These are phyloP conservation scores for Acrocephalus arundinaceus DNA, from an alignment of 2,113 vertebrate species.

Conservation along the genomic window DNA sequence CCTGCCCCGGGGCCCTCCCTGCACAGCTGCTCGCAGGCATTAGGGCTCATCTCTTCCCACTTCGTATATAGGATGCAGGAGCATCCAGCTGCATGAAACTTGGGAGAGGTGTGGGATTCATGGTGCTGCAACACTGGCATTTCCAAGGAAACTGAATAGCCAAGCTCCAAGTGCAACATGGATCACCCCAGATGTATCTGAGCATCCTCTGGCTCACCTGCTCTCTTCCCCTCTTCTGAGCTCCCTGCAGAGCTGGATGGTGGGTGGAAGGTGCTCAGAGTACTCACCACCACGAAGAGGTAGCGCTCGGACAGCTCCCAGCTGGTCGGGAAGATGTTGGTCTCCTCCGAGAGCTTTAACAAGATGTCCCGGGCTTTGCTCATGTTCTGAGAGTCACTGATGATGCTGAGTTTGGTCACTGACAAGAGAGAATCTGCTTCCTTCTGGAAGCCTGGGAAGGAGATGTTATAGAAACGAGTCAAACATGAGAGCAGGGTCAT, in stretches of 20 bases:
- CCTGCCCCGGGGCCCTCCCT: background rate
- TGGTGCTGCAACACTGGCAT: background rate
- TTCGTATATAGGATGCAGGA: background rate
- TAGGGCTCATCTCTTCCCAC: background rate
- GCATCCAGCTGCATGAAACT: background rate
- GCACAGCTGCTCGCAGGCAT: accelerated
- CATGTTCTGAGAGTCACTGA: slow-evolving; percentile 81
- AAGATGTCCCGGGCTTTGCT: slow-evolving; percentile 80
- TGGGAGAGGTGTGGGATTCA: background rate
- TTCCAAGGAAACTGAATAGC: background rate
- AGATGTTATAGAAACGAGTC: background rate
- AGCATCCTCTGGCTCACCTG: background rate
- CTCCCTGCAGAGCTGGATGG: background rate
- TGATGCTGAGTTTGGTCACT: slow-evolving; percentile 81
- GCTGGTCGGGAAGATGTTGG: slow-evolving; percentile 82
- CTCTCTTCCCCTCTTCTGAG: accelerated
- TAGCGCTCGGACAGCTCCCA: slow-evolving; percentile 82
- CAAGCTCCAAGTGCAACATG: background rate
- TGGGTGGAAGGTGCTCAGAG: accelerated
- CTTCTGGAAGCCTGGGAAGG: slow-evolving; percentile 84
- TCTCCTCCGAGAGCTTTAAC: slow-evolving; percentile 82
- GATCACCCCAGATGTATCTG: background rate
- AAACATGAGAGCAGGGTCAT: background rate
- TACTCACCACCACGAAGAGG: slow-evolving; percentile 86
- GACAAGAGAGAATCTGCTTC: slow-evolving; percentile 86